Evolutionary conservation across 2,113 vertebrate genomes (phyloP), one percentile per base, ranked within the genome.

Genomic region (Dipodomys ordii): DNA sequence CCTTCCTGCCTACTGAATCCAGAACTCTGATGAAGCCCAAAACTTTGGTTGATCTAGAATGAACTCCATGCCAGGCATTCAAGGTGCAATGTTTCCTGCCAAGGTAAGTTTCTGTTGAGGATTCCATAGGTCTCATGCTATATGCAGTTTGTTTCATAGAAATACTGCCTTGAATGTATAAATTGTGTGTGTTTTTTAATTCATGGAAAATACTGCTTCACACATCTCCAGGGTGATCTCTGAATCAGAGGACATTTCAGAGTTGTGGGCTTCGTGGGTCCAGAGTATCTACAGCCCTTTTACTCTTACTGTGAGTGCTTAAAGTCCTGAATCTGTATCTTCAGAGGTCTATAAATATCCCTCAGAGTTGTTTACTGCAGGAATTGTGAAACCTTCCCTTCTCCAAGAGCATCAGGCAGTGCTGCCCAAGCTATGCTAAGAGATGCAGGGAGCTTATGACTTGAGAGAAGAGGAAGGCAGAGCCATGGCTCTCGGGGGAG

Each of bases 151-250:
- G 32, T 46, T 53, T 53, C 69, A 25, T 5, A 30, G 27, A 4
- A 81, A 62, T 90, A 86, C 16, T 82, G 7, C 19, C 49, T 57
- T 39, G 57, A 53, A 65, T 9, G 67, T 57, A 60, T 22, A 22
- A 78, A 67, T 83, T 83, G 27, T 23, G 6, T 39, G 3, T 67
- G 72, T 90, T 16, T 35, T 3, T 88, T 22, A 80, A 49, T 88
- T 90, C n/a, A 46, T 49, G 71, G 18, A 86, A 78, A 93, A 79
- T 39, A 27, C 16, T 88, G 57, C 65, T 65, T 91, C 27, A 49
- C 77, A 79, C 69, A 23, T 32, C 30, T 91, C 28, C 73, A 2
- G 57, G 62, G 2, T 44, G 4, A 2, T 84, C 19, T 22, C 44
- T 32, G 23, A 87, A 93, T 83, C 73, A 35, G 5, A 69, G 19